These are phyloP conservation scores for Eulacestoma nigropectus DNA, from an alignment of 2,113 vertebrate genomes.

Conservation along the genomic window DNA sequence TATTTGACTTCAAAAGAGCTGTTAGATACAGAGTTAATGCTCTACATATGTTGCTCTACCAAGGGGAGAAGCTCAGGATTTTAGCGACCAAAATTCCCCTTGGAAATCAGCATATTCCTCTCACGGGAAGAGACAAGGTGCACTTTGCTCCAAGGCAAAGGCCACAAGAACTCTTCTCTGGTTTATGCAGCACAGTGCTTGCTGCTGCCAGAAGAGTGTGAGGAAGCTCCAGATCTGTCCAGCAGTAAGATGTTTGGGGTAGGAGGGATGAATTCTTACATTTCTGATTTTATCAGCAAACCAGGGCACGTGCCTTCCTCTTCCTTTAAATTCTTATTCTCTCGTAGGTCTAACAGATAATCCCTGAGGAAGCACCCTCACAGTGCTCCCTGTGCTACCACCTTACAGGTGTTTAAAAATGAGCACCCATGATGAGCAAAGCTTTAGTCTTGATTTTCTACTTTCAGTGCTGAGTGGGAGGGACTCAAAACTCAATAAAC, in stretches of 20 bases:
- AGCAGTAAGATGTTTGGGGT: rapidly evolving
- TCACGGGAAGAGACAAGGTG: not conserved
- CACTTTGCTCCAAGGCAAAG: not conserved
- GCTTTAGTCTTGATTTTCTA: not conserved
- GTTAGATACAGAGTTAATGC: not conserved
- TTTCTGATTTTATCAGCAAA: not conserved
- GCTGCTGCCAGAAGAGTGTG: not conserved
- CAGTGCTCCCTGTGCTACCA: not conserved
- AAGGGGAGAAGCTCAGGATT: not conserved
- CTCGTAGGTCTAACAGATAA: not conserved
- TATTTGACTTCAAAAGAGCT: not conserved
- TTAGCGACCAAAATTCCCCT: not conserved
- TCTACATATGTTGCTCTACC: not conserved
- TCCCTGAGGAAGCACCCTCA: not conserved
- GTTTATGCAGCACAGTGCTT: not conserved
- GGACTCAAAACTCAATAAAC: not conserved
- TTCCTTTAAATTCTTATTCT: not conserved
- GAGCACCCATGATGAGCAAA: not conserved
- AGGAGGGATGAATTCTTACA: not conserved
- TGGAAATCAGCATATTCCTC: not conserved
- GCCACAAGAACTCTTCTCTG: not conserved
- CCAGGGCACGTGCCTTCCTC: rapidly evolving
- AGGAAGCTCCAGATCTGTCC: not conserved
- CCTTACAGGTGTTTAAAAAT: not conserved
- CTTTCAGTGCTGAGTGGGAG: rapidly evolving